Evolutionary conservation across 2,113 vertebrate species (phyloP).

Genomic region (Dryoscopus gambensis): DNA sequence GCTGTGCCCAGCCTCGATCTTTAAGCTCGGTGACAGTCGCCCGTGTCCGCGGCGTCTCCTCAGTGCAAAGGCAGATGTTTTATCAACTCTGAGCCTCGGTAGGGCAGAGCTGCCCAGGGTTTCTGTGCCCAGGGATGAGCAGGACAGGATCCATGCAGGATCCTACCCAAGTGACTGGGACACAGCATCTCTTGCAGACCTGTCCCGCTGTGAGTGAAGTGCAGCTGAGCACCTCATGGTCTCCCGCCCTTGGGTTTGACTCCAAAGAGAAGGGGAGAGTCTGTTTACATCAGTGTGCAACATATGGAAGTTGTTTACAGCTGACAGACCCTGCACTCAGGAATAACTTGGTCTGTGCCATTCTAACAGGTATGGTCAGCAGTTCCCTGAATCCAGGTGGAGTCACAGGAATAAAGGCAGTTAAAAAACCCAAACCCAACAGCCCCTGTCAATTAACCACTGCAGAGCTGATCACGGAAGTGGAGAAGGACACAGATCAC

Average conservation of each 20-base stretch:
- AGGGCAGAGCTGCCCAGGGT: background rate
- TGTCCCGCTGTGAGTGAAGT: background rate
- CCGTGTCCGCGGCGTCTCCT: rapidly evolving
- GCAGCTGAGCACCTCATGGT: constrained; percentile 1
- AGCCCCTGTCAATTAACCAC: background rate
- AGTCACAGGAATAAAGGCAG: background rate
- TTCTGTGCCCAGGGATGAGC: background rate
- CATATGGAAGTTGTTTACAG: background rate
- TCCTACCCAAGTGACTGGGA: background rate
- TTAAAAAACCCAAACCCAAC: background rate
- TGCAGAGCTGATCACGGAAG: background rate
- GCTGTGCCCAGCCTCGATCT: background rate
- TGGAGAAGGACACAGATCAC: background rate
- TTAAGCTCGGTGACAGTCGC: background rate
- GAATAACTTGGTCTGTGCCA: background rate
- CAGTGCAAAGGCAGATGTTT: background rate
- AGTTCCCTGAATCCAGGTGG: background rate
- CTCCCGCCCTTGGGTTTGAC: background rate
- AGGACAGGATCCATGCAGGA: background rate
- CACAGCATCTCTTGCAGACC: background rate
- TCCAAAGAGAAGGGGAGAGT: background rate
- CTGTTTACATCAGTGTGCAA: background rate
- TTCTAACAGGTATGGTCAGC: background rate
- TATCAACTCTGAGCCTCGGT: background rate
- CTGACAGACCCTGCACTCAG: background rate